Percentiles rank a stretch among this genome's conserved stretches.
These are phyloP conservation scores for Intellagama lesueurii DNA, from an alignment of 2,797 vertebrate genomes.

Conservation along the genomic window DNA sequence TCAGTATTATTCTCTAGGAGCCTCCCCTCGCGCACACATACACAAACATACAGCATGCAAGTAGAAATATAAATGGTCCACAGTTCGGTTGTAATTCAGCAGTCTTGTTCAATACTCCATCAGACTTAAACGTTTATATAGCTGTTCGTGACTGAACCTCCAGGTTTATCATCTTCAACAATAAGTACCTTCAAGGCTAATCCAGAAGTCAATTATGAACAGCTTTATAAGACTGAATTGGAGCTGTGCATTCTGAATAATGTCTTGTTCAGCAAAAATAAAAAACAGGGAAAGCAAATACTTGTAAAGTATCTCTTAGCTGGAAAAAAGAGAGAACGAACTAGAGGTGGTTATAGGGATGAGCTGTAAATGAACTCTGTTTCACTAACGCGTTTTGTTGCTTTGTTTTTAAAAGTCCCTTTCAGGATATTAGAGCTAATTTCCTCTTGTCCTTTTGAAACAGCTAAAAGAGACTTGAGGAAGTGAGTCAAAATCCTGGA, in stretches of 20 bases:
- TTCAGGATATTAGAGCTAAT: slow-evolving; percentile 69
- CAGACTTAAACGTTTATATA: not conserved
- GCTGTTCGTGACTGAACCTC: not conserved
- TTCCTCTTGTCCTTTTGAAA: slow-evolving; percentile 77
- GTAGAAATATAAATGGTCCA: not conserved
- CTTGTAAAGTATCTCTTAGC: not conserved
- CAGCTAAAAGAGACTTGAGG: slow-evolving; percentile 77
- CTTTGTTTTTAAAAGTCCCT: slow-evolving; percentile 3
- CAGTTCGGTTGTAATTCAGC: not conserved
- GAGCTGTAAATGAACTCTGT: slow-evolving; percentile 39
- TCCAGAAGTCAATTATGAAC: not conserved
- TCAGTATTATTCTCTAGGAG: not conserved
- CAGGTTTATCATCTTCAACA: not conserved
- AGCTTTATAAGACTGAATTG: not conserved
- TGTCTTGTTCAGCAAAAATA: not conserved
- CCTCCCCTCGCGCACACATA: not conserved
- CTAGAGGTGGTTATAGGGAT: not conserved
- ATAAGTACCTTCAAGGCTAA: not conserved
- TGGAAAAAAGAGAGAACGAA: not conserved
- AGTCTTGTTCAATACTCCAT: slow-evolving; percentile 18
- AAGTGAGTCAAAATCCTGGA: slow-evolving; percentile 84
- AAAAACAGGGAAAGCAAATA: slow-evolving; percentile 25
- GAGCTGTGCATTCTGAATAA: slow-evolving; percentile 3
- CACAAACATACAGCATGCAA: not conserved
- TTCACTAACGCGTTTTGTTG: slow-evolving; percentile 34